Evolutionary conservation across 2,113 vertebrate genomes (phyloP).

Genomic region (Anguilla japonica): DNA sequence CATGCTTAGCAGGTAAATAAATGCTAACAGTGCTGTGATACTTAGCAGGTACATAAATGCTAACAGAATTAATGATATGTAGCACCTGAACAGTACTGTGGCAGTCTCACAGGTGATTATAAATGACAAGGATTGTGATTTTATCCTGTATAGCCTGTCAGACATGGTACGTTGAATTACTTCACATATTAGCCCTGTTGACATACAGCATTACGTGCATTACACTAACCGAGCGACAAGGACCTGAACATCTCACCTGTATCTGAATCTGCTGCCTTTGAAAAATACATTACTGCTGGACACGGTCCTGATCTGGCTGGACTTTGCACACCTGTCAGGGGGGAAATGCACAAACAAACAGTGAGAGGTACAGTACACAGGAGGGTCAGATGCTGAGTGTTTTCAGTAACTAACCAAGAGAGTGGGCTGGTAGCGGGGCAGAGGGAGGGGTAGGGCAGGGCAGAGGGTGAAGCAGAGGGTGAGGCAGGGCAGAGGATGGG

Average conservation of each 20-base stretch:
- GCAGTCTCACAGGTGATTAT: not conserved
- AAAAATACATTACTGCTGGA: slow-evolving; percentile 99
- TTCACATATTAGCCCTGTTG: not conserved
- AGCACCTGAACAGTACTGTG: not conserved
- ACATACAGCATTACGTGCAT: not conserved
- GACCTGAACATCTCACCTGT: slow-evolving; percentile 74
- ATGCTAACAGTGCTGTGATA: too few relatives aligned
- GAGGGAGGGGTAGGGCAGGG: too few relatives aligned
- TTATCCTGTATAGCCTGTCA: not conserved
- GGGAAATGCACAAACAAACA: slow-evolving; percentile 33
- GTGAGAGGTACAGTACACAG: not conserved
- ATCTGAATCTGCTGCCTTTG: slow-evolving; percentile 97
- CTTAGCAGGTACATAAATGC: too few relatives aligned
- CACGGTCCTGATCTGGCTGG: slow-evolving; percentile 97
- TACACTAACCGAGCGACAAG: not conserved
- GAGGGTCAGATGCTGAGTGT: too few relatives aligned
- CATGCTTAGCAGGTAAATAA: too few relatives aligned
- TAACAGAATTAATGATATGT: too few relatives aligned
- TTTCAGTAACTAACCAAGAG: too few relatives aligned
- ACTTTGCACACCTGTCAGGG: slow-evolving; percentile 89
- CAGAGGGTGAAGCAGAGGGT: too few relatives aligned
- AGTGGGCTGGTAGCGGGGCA: too few relatives aligned
- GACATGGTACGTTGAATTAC: not conserved
- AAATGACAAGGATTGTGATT: not conserved
- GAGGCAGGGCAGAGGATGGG: too few relatives aligned